Percentiles rank a stretch among this genome's conserved stretches.
These are phyloP conservation scores for Spinibarbus caldwelli DNA, from an alignment of 2,797 vertebrate genomes.

Conservation along the genomic window DNA sequence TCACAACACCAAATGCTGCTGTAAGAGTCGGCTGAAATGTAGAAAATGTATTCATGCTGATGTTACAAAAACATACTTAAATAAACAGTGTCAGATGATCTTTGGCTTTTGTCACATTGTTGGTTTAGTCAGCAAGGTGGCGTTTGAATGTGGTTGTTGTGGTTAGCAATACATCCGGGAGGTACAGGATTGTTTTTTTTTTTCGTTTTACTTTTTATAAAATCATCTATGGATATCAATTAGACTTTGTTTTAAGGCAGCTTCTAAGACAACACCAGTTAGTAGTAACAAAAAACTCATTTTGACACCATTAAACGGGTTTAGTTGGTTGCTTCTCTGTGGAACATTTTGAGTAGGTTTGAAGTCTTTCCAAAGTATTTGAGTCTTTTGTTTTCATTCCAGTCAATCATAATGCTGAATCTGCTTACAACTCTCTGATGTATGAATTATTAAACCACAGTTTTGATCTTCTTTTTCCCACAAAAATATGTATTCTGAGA, in stretches of 20 bases:
- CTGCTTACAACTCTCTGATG: background rate
- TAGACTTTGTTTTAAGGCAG: background rate
- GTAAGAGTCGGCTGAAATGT: background rate
- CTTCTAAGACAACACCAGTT: background rate
- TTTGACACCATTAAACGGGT: background rate
- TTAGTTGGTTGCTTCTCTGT: background rate
- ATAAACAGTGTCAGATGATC: slow-evolving; percentile 21
- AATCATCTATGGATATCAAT: background rate
- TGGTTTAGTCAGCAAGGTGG: background rate
- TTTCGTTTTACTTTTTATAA: background rate
- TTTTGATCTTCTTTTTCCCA: background rate
- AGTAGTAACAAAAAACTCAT: background rate
- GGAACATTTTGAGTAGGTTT: background rate
- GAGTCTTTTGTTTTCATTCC: background rate
- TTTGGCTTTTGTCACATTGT: slow-evolving; percentile 3
- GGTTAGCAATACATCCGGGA: background rate
- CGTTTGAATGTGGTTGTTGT: background rate
- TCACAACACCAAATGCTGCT: background rate
- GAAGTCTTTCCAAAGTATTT: background rate
- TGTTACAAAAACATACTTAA: slow-evolving; percentile 7
- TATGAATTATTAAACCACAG: background rate
- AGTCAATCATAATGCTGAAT: background rate
- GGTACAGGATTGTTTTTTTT: background rate
- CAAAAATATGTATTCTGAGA: background rate
- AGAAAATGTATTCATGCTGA: background rate